phyloP scores from a whole-genome alignment of 2,113 vertebrate genomes.

The Aspidoscelis tigris region DNA sequence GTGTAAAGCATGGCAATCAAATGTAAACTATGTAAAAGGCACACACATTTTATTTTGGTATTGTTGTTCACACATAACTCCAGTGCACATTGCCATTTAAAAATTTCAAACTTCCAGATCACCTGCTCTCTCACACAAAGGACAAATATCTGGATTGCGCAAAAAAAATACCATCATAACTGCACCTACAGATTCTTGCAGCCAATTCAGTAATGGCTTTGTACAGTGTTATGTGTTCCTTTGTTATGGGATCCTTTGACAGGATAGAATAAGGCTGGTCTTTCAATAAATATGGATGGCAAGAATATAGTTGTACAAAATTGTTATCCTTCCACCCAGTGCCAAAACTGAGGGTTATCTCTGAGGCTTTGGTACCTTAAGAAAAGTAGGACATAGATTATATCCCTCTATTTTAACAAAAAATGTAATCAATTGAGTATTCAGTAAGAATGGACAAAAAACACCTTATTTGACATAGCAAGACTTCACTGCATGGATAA shows the following conservation, averaged over 20 bases:
- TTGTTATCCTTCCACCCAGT: no score
- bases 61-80: neutral
- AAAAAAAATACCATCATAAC: neutral
- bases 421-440: no score
- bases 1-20: neutral
- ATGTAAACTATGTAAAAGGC: neutral
- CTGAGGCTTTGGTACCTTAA: no score
- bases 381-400: no score
- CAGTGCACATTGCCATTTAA: neutral
- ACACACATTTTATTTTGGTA: neutral
- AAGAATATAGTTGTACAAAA: no score
- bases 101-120: neutral
- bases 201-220: neutral
- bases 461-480: no score
- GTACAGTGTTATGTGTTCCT: neutral
- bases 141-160: neutral
- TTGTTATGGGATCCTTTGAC: neutral
- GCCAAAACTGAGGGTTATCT: no score
- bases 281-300: neutral
- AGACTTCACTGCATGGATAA: no score
- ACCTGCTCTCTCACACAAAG: neutral
- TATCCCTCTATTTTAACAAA: no score
- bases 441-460: no score
- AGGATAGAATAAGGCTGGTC: neutral
- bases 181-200: neutral